phyloP scores from a whole-genome alignment of 2,797 vertebrate species.

The Distichodus sexfasciatus region DNA sequence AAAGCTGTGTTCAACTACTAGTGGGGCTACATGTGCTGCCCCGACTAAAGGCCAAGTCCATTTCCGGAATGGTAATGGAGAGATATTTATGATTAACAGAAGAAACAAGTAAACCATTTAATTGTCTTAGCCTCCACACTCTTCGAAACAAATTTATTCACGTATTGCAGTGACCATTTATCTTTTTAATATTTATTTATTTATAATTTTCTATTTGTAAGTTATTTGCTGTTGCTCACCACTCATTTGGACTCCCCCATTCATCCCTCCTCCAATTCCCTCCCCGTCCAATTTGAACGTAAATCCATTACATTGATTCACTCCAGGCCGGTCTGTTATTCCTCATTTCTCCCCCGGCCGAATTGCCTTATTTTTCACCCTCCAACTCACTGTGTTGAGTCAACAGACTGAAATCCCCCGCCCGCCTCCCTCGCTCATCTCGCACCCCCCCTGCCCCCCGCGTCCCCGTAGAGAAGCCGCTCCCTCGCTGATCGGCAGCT shows the following conservation, averaged over 20 bases:
- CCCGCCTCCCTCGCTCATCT: slow-evolving; percentile 32
- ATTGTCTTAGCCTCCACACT: background rate
- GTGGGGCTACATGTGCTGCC: too few relatives aligned
- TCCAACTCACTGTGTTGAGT: slow-evolving; percentile 61
- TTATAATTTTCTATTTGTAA: slow-evolving; percentile 2
- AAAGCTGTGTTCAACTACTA: too few relatives aligned
- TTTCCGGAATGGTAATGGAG: too few relatives aligned
- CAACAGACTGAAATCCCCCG: slow-evolving; percentile 52
- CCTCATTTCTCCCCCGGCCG: slow-evolving; percentile 64
- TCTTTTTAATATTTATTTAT: background rate
- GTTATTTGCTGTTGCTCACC: slow-evolving; percentile 51
- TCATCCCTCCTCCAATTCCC: slow-evolving; percentile 32
- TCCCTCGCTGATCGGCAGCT: slow-evolving; percentile 26
- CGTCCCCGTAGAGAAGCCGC: slow-evolving; percentile 10
- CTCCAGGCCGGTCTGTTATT: slow-evolving; percentile 62
- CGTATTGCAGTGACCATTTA: slow-evolving; percentile 9
- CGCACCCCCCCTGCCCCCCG: slow-evolving; percentile 16
- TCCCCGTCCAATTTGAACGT: slow-evolving; percentile 56
- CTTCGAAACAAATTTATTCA: background rate
- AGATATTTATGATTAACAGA: too few relatives aligned
- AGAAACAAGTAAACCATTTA: too few relatives aligned
- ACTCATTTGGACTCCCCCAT: slow-evolving; percentile 54
- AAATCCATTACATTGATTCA: slow-evolving; percentile 73
- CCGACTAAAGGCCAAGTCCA: too few relatives aligned
- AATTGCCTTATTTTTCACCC: slow-evolving; percentile 72